Percentiles rank a stretch among this genome's conserved stretches.
Evolutionary conservation across 2,888 invertebrate species (phyloP).

Genomic region (Oscheius sp.): DNA sequence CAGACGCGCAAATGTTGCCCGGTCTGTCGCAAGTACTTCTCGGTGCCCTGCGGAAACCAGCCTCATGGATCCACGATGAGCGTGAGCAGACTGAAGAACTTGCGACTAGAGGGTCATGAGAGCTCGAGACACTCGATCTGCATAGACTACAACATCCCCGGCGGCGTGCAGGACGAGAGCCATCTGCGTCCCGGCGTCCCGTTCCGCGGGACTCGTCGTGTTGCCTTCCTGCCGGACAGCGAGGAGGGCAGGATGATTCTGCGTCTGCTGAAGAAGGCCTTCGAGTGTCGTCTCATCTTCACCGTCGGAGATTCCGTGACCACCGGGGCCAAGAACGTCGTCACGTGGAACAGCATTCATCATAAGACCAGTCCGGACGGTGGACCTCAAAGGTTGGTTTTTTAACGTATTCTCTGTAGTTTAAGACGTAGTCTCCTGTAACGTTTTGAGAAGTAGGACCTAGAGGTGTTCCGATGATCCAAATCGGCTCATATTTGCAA

Average conservation of each 20-base stretch:
- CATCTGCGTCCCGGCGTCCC: constrained; percentile 44
- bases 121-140: neutral
- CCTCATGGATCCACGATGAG: constrained; percentile 21
- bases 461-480: too few species aligned
- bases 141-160: constrained; percentile 27
- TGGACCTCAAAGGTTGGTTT: constrained; percentile 55
- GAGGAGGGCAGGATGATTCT: constrained; percentile 77
- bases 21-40: constrained; percentile 30
- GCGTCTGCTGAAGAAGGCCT: constrained; percentile 83
- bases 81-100: neutral
- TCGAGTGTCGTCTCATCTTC: constrained; percentile 86
- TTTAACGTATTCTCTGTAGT: neutral
- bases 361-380: constrained; percentile 80
- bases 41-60: constrained; percentile 34
- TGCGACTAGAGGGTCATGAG: neutral
- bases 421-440: too few species aligned
- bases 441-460: too few species aligned
- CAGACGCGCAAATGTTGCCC: constrained; percentile 34
- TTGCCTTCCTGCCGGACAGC: constrained; percentile 40
- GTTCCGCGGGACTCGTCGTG: constrained; percentile 40
- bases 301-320: constrained; percentile 88
- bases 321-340: constrained; percentile 84
- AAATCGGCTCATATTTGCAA: too few species aligned
- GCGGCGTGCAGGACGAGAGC: constrained; percentile 33
- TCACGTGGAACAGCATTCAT: constrained; percentile 90